These are phyloP conservation scores for Meda fulgida DNA, from an alignment of 2,797 vertebrate genomes.

Conservation along the genomic window DNA sequence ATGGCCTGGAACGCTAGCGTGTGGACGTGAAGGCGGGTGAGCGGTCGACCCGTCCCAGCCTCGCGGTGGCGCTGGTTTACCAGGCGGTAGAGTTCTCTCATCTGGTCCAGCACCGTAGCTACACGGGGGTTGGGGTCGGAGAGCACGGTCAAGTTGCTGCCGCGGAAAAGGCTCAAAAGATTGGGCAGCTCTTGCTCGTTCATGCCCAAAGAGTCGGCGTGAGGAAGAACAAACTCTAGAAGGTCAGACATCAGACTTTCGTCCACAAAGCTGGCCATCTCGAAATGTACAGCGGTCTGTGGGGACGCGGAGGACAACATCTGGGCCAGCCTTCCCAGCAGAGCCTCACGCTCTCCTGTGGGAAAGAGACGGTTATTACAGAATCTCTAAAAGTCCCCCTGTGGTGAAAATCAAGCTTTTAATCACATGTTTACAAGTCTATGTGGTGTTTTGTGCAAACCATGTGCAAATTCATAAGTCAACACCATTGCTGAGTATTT, in stretches of 20 bases:
- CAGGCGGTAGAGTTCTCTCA: conserved; percentile 84
- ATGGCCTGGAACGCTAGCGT: conserved; percentile 87
- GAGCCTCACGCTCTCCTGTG: conserved; percentile 77
- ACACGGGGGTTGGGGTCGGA: conserved; percentile 86
- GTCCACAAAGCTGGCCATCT: conserved; percentile 88
- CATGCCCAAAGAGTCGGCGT: conserved; percentile 86
- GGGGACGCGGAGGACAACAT: conserved; percentile 73
- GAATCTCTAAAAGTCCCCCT: no score
- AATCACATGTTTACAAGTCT: no score
- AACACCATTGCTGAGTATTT: no score
- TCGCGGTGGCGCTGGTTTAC: conserved; percentile 75
- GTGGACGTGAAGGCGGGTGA: conserved; percentile 85
- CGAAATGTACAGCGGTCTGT: conserved; percentile 81
- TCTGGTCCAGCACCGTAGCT: conserved; percentile 86
- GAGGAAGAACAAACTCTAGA: conserved; percentile 72
- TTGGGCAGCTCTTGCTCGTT: conserved; percentile 89
- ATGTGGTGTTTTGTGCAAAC: no score
- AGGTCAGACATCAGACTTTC: conserved; percentile 81
- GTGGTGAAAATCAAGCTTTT: no score
- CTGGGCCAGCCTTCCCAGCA: conserved; percentile 74
- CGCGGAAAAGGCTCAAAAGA: conserved; percentile 82
- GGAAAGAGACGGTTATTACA: background rate
- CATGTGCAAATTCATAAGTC: no score
- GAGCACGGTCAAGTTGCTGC: conserved; percentile 81
- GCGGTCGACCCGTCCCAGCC: conserved; percentile 58